Evolutionary conservation across 1,140 invertebrate species (phyloP), one percentile per base, ranked within the genome.

Genomic region (Pseudachorutes palmiensis): DNA sequence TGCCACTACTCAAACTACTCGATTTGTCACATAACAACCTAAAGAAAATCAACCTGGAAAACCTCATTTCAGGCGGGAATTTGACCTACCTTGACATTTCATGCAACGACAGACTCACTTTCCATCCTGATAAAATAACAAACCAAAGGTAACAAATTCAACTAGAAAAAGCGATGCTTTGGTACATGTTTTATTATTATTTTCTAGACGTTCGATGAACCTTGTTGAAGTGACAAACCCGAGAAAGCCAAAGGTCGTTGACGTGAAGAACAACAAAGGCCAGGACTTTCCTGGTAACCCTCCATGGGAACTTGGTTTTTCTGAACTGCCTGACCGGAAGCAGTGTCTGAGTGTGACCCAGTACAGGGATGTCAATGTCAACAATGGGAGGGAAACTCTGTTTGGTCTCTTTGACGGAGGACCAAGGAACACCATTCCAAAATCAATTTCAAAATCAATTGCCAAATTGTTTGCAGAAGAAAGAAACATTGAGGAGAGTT

Each of bases 11-110:
- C 14, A 88, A 83, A 82, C 87, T 92, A 41, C 78, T 92, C 36
- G 90, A 92, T 80, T 80, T 92, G 65, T 89, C 90, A 0, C 89
- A 92, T 74, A 92, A 92, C 77, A 87, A 90, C 77, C 77, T 92
- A 49, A 88, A 90, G 75, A 83, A 84, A 64, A 82, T 92, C 51
- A 88, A 91, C 78, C 78, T 92, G 65, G 82, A 85, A 45, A 81
- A 84, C 1, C 75, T 92, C 29, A 87, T 91, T 32, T 87, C 89
- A 26, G 86, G 73, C 16, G 70, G 88, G 49, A 88, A 90, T 76
- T 79, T 92, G 12, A 88, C 90, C 75, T 91, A 90, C 76, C 78
- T 92, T 41, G 90, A 92, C 75, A 83, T 92, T 74, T 91, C 89
- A 0, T 90, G 89, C 63, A 92, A 92, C 74, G 81, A 85, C 24